Evolutionary conservation across 2,797 vertebrate genomes (phyloP).

Genomic region (Pantherophis alleghaniensis): DNA sequence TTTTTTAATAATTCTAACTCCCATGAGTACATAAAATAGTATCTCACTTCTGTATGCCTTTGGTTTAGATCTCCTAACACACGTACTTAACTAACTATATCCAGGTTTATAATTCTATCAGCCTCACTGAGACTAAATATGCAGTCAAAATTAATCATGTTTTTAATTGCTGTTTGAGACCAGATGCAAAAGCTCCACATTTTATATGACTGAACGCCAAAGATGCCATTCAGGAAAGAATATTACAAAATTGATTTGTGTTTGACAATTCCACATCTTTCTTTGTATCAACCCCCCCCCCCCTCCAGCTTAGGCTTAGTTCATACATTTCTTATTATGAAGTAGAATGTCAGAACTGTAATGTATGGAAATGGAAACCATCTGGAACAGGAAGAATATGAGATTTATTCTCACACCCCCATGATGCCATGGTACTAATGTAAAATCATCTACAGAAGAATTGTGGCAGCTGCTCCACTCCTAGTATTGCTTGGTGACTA

Average conservation of each 20-base stretch:
- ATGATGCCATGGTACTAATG: not conserved
- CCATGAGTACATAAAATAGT: not conserved
- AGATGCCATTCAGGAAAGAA: not conserved
- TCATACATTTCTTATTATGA: not conserved
- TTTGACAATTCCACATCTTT: not conserved
- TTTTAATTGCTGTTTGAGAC: conserved; percentile 14
- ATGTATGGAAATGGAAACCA: not conserved
- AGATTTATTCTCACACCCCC: not conserved
- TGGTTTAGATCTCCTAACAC: not conserved
- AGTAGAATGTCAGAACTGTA: not conserved
- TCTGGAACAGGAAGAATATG: not conserved
- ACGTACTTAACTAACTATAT: conserved; percentile 5
- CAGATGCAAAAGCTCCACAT: conserved; percentile 2
- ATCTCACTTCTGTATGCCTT: not conserved
- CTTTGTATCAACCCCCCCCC: not conserved
- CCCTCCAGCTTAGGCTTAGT: not conserved
- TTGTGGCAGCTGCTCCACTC: not conserved
- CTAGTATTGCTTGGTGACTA: not conserved
- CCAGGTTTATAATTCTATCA: not conserved
- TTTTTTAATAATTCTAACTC: not conserved
- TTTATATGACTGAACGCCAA: not conserved
- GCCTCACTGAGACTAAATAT: not conserved
- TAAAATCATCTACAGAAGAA: not conserved
- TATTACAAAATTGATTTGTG: not conserved
- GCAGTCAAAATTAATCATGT: conserved; percentile 8